phyloP scores from a whole-genome alignment of 2,797 vertebrate species.

The Choloepus didactylus region DNA sequence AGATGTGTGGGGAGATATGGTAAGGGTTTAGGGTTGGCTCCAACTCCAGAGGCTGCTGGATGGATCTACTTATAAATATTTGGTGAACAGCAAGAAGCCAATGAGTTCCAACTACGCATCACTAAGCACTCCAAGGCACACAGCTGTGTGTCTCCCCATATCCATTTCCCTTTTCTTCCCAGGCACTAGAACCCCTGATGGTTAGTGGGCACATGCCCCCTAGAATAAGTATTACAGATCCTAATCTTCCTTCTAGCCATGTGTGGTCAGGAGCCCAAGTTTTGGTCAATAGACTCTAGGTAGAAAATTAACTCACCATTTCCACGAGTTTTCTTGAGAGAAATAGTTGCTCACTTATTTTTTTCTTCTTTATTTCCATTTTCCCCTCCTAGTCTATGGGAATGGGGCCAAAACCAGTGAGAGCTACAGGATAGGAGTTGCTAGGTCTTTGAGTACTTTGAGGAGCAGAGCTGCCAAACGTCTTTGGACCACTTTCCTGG shows the following conservation, averaged over 20 bases:
- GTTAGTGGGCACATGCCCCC: neutral
- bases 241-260: neutral
- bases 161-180: neutral
- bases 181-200: fast-evolving
- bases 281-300: neutral
- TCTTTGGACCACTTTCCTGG: neutral
- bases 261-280: neutral
- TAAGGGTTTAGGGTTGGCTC: neutral
- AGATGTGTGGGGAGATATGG: fast-evolving
- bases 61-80: neutral
- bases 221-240: neutral
- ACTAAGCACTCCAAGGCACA: neutral
- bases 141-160: fast-evolving
- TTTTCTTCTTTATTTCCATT: neutral
- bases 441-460: neutral
- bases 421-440: neutral
- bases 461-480: no score
- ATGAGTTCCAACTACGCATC: fast-evolving
- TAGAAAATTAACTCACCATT: neutral
- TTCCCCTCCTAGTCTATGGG: neutral
- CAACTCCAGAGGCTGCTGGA: neutral
- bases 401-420: neutral
- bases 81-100: neutral
- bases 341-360: fast-evolving
- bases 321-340: neutral